Evolutionary conservation across 2,888 invertebrate species (phyloP), one percentile per base, ranked within the genome.

Genomic region (Archips crataeganus): DNA sequence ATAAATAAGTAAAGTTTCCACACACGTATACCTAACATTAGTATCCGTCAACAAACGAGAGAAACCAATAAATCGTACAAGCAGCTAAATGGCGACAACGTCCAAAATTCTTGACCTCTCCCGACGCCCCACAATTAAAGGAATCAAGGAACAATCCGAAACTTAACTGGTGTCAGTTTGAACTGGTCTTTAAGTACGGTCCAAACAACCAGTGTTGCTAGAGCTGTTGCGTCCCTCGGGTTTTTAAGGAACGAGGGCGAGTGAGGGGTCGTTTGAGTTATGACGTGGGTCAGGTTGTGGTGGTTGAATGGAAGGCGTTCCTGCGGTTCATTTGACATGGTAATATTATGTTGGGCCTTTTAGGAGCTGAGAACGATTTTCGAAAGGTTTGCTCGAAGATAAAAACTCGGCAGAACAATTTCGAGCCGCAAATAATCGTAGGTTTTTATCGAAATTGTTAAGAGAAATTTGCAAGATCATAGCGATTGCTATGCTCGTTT

Each of bases 261-360:
- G 3, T 36, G 39, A 36, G 59, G 60, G 57, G 64, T 51, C 61
- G 15, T 62, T 64, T 61, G 57, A 70, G 72, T 75, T 74, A 60
- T 15, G 75, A 75, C 51, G 65, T 47, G 76, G 80, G 62, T 79
- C 82, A 72, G 63, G 59, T 71, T 74, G 75, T 13, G 74, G 42
- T 81, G 77, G 82, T 66, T 57, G 72, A 23, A 65, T 68, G 76
- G 65, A 78, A 74, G 76, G 65, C 76, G 66, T 64, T 75, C 75
- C 75, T 74, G 79, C 81, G 82, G 82, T 77, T 76, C 79, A 82
- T 83, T 83, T 82, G 80, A 83, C 78, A 82, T 81, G 79, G 78
- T 81, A 82, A 83, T 82, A 79, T 36, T 32, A 57, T 13, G 32
- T 3, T n/a, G 62, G 67, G 72, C 36, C 62, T 67, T 62, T 54